Base-by-base conservation (phyloP, 2,797 vertebrate genomes). In the Dipus sagitta region DNA sequence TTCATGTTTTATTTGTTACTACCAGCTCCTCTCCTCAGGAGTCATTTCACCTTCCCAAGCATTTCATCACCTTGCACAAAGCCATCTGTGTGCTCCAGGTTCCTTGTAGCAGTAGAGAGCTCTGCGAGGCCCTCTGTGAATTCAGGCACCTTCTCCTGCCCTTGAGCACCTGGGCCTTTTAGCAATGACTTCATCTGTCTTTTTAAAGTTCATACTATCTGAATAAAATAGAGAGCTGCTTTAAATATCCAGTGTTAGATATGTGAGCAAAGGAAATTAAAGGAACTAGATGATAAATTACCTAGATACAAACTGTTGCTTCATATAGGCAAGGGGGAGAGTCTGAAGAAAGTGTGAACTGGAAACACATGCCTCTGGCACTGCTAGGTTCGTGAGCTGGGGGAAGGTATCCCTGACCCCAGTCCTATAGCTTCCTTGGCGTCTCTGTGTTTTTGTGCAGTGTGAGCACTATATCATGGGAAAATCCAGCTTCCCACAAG, bases 1-100 rank as follows among this genome's bases (percentile, higher is more conserved):
- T 97, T 98, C 97, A 97, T 95, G 0, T 79, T 95, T 92, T 97
- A 88, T 97, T 97, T 97, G 88, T 94, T 95, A 67, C 89, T 90
- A 95, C 68, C 58, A 71, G 74, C 76, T 97, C 84, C 17, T 42
- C 90, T 98, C 93, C 92, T 98, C 67, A 47, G 96, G 96, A 67
- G 47, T 94, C 91, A 26, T 98, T 97, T 97, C 97, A 98, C 96
- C 92, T 97, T 92, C 82, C 84, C 62, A 72, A 42, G 74, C 92
- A 97, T 95, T 97, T 97, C 97, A 78, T 88, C 97, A 97, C 97
- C 92, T 98, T 62, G 64, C 92, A 95, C 0, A 21, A 65, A 74
- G 23, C 80, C 90, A 62, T 96, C 95, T 97, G 84, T 23, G 91
- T 97, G 88, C 97, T 97, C 95, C 94, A 96, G 58, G 78, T 32